A percentile compares a stretch with the other conserved stretches of the same genome.
Conservation (phyloP, 2,888 invertebrate species). For the Tromatobia lineatoria region DNA sequence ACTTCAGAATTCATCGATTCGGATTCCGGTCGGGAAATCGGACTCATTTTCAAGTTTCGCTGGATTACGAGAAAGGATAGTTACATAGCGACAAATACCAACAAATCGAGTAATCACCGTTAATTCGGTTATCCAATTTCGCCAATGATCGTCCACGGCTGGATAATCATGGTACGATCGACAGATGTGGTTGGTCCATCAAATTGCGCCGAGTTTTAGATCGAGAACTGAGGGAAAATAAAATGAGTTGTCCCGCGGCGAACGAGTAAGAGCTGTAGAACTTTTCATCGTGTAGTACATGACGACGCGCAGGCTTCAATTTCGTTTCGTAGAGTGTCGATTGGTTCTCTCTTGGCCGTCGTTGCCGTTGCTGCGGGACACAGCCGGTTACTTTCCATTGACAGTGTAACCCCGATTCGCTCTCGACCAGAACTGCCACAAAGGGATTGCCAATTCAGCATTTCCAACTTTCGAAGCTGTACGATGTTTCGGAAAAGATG, state of each 20-base stretch:
- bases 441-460: not conserved
- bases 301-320: not conserved
- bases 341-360: not conserved
- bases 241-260: not conserved
- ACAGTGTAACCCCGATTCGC: not conserved
- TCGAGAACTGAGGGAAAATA: slow-evolving; percentile 1
- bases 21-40: too few species aligned
- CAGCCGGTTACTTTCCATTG: not conserved
- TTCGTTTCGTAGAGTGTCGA: slow-evolving; percentile 18
- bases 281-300: not conserved
- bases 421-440: not conserved
- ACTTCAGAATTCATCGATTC: too few species aligned
- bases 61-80: too few species aligned
- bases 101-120: not conserved
- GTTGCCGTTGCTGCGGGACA: not conserved
- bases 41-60: too few species aligned
- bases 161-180: slow-evolving; percentile 2
- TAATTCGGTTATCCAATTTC: not conserved
- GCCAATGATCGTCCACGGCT: not conserved
- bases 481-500: not conserved
- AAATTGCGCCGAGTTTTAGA: not conserved
- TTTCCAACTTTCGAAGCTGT: not conserved
- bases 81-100: too few species aligned
- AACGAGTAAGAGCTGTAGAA: not conserved
- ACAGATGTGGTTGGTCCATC: not conserved